phyloP scores from a whole-genome alignment of 2,113 vertebrate genomes.

The Lycocorax pyrrhopterus region DNA sequence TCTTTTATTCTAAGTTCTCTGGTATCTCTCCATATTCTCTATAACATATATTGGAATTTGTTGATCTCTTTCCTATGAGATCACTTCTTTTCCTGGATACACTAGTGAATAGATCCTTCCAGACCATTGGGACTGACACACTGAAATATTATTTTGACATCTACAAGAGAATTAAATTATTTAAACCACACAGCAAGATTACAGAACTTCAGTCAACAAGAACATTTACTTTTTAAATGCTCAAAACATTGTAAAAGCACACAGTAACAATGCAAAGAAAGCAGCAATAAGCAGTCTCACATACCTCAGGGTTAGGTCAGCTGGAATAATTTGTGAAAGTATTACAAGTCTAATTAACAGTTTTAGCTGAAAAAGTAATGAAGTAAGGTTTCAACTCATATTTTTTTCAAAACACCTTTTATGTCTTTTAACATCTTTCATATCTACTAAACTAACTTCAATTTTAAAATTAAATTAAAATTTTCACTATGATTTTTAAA shows the following conservation, averaged over 20 bases:
- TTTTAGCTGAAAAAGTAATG: background rate
- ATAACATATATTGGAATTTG: accelerated
- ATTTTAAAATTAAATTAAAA: background rate
- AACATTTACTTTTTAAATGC: background rate
- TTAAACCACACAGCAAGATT: background rate
- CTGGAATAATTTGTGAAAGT: background rate
- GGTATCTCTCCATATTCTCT: background rate
- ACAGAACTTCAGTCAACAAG: background rate
- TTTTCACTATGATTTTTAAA: background rate
- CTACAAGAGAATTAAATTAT: background rate
- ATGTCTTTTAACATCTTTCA: background rate
- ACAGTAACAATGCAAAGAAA: background rate
- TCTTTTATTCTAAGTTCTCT: background rate
- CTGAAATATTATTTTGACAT: background rate
- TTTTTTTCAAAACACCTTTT: background rate
- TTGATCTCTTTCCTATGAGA: background rate
- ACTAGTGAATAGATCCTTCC: background rate
- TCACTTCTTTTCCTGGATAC: background rate
- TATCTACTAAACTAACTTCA: background rate
- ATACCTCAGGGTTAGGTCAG: background rate
- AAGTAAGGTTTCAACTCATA: background rate
- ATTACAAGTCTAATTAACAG: background rate
- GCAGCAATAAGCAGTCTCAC: background rate
- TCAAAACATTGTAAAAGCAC: background rate
- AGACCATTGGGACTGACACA: background rate